Evolutionary conservation across 2,113 vertebrate genomes (phyloP).

Genomic region (Etia nguti): DNA sequence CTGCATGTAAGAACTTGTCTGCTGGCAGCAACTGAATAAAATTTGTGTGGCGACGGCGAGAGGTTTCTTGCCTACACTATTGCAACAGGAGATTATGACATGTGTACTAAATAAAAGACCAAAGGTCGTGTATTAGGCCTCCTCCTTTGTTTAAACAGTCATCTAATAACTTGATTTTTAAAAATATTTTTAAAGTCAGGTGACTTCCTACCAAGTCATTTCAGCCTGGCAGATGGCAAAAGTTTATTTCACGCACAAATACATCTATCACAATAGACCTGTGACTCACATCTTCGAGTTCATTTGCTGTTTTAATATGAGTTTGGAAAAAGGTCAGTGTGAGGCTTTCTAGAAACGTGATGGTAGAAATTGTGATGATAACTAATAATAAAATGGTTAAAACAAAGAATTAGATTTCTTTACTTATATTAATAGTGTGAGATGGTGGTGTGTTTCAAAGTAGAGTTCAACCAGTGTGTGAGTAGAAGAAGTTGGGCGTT

Average conservation of each 20-base stretch:
- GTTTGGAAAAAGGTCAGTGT: rapidly evolving
- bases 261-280: rapidly evolving
- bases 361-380: not conserved
- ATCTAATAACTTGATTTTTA: not conserved
- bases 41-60: rapidly evolving
- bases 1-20: not conserved
- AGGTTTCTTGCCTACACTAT: not conserved
- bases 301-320: not conserved
- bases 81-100: not conserved
- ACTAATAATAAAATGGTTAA: not conserved
- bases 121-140: rapidly evolving
- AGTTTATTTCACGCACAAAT: rapidly evolving
- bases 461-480: not conserved
- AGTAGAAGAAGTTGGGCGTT: rapidly evolving
- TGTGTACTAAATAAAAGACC: not conserved
- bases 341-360: not conserved
- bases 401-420: not conserved
- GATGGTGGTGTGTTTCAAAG: not conserved
- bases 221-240: not conserved
- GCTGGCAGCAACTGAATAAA: not conserved
- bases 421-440: not conserved
- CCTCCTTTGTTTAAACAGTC: not conserved
- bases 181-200: not conserved
- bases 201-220: not conserved
- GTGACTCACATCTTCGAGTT: not conserved